Conservation (phyloP, 2,888 invertebrate genomes). For the Crossocerus cetratus region DNA sequence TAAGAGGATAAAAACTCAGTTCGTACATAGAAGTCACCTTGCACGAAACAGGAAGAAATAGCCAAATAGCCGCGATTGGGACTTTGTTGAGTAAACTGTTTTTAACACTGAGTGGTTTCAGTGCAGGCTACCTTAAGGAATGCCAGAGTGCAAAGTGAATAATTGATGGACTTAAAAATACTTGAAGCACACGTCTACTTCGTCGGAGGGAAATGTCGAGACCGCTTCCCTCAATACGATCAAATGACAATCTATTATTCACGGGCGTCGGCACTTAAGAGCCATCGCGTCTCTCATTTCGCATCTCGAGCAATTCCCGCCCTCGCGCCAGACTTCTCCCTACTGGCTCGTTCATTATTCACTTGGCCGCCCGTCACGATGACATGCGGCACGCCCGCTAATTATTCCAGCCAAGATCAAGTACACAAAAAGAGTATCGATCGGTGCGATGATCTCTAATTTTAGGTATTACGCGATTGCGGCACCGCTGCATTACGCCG, state of each 20-base stretch:
- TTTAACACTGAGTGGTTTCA: no score
- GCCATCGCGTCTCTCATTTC: constrained; percentile 8
- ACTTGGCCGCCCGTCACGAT: neutral
- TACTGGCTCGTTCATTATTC: constrained; percentile 25
- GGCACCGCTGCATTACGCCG: constrained; percentile 88
- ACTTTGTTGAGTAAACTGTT: no score
- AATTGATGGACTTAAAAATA: constrained; percentile 28
- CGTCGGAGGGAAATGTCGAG: constrained; percentile 4
- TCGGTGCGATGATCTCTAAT: constrained; percentile 9
- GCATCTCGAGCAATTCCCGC: constrained; percentile 5
- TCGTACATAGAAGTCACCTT: no score
- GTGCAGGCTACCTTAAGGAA: no score
- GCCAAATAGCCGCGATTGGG: no score
- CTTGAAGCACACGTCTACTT: neutral
- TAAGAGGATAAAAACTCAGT: no score
- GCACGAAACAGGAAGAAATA: no score
- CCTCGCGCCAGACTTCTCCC: neutral
- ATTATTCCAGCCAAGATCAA: neutral
- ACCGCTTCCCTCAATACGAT: constrained; percentile 16
- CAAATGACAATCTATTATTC: constrained; percentile 51
- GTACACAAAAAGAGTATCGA: neutral
- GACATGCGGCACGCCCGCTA: neutral
- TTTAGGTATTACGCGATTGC: constrained; percentile 87
- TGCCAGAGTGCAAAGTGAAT: neutral
- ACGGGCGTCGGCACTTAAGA: constrained; percentile 21